Conservation (phyloP, 2,113 vertebrate species). For the Melanerpes formicivorus region DNA sequence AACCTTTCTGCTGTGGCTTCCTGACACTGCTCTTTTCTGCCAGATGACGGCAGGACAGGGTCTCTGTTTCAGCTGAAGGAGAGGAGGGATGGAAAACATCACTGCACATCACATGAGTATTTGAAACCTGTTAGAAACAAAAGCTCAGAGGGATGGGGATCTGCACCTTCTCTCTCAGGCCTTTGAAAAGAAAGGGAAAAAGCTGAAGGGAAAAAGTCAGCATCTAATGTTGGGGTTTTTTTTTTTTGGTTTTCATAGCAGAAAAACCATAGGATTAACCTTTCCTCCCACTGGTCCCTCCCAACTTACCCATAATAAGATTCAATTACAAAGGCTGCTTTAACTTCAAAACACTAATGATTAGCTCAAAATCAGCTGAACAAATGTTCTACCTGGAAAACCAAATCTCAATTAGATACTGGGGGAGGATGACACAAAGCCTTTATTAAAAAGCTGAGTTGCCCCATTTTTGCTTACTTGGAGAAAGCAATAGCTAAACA, state of each 20-base stretch:
- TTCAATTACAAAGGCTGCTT: background rate
- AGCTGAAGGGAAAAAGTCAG: background rate
- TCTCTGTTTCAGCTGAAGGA: background rate
- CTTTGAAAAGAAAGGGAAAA: background rate
- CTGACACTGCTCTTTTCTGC: background rate
- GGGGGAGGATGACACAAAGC: background rate
- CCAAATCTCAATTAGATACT: background rate
- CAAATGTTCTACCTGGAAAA: background rate
- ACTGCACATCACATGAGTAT: background rate
- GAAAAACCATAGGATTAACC: background rate
- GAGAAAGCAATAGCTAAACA: background rate
- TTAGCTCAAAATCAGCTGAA: background rate
- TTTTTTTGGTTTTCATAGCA: background rate
- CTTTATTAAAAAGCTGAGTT: background rate
- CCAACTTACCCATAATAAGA: background rate
- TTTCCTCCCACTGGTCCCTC: accelerated
- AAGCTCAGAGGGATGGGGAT: background rate
- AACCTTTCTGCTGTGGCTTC: background rate
- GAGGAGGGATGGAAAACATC: background rate
- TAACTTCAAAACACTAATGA: conserved; percentile 2
- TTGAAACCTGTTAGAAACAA: background rate
- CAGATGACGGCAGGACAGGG: background rate
- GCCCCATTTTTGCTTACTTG: background rate
- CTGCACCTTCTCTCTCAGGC: background rate
- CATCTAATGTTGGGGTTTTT: background rate